Base-by-base conservation (phyloP, 2,797 vertebrate species). In the Odontamblyopus rebecca region DNA sequence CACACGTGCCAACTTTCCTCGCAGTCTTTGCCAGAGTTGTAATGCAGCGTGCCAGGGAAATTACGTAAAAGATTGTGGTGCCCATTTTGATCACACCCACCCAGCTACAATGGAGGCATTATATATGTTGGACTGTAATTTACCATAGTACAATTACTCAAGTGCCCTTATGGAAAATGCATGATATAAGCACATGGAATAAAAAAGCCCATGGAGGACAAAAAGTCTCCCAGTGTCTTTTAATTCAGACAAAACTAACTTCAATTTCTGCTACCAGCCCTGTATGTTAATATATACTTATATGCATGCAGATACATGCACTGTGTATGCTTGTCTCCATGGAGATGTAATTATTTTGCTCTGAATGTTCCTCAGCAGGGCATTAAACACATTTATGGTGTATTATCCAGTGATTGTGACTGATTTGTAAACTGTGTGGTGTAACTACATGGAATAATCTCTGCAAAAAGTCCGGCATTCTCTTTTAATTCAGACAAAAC, bases 51-150 rank as follows among this genome's bases (percentile, higher is more conserved):
- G 82, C 83, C 87, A 81, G 74, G 80, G 81, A 84, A 85, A 88
- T 91, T 89, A 92, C 89, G 91, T 90, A 89, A 93, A 92, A 67
- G 74, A 86, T 91, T 85, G 76, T 84, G 85, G 75, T 78, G 85
- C 77, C 73, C 84, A 78, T 66, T 62, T 77, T 70, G 79, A 83
- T 88, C 89, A 86, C 82, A 30, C 85, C 77, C 84, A 81, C 85
- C 77, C 83, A 81, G 70, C 74, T 71, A 57, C 35, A 85, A 70
- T 72, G 74, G 77, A 82, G 72, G 67, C 77, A 77, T 77, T 56
- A 72, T 72, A 68, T 69, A 60, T 27, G 15, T 6, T 16, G 57
- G 18, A 72, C 44, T 5, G 65, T 69, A 44, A 18, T 51, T 29
- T 44, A 23, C 23, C 23, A 23, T 23, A 35, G 30, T 38, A 41